phyloP scores from a whole-genome alignment of 1,140 invertebrate species.

The Lycorma delicatula region DNA sequence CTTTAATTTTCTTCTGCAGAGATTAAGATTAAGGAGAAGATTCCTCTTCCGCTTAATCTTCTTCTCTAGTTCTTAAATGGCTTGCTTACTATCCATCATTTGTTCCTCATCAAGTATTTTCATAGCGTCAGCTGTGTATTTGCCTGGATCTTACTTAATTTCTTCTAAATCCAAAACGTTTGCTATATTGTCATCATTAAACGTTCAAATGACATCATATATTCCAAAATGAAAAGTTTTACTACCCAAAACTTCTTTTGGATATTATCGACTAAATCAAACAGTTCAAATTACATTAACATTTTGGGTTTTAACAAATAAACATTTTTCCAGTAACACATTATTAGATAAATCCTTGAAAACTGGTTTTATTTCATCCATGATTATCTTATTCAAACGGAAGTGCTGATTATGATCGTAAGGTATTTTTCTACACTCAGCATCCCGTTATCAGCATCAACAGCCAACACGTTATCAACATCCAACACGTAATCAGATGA shows the following conservation, averaged over 20 bases:
- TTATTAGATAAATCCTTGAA: slow-evolving; percentile 20
- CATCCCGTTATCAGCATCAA: slow-evolving; percentile 32
- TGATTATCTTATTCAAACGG: slow-evolving; percentile 5
- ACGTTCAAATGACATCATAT: not conserved
- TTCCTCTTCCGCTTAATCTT: slow-evolving; percentile 9
- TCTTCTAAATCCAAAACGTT: not conserved
- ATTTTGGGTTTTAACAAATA: slow-evolving; percentile 1
- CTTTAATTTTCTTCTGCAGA: slow-evolving; percentile 4
- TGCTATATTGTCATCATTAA: slow-evolving; percentile 1
- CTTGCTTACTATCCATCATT: slow-evolving; percentile 1
- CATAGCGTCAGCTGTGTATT: not conserved
- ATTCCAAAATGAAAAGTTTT: slow-evolving; percentile 4
- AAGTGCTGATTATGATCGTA: slow-evolving; percentile 2
- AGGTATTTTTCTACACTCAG: slow-evolving; percentile 12
- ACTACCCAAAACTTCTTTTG: not conserved
- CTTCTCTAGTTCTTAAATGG: slow-evolving; percentile 9
- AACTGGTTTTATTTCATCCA: slow-evolving; percentile 17
- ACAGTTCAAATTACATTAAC: not conserved
- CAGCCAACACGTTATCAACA: no score
- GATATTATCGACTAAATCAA: not conserved
- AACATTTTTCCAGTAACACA: not conserved
- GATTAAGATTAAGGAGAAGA: no score
- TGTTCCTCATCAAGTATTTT: not conserved
- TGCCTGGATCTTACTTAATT: not conserved
- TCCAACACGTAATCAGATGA: no score